These are phyloP conservation scores for Holacanthus passer DNA, from an alignment of 2,113 vertebrate species.

Conservation along the genomic window DNA sequence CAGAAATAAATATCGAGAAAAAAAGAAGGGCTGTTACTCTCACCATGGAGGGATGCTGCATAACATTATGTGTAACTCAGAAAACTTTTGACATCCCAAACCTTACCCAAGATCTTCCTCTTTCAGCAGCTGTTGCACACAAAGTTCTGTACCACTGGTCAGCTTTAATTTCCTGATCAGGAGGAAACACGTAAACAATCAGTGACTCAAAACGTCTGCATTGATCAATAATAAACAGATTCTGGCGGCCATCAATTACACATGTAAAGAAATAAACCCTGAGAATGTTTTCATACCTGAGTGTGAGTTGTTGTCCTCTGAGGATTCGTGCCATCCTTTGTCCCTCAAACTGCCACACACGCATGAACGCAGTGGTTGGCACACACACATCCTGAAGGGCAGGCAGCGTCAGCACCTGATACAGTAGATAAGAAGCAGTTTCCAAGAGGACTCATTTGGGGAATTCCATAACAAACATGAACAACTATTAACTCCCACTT, in stretches of 20 bases:
- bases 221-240: not conserved
- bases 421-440: too few relatives aligned
- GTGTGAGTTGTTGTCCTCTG: constrained; percentile 81
- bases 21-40: not conserved
- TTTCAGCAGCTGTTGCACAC: constrained; percentile 88
- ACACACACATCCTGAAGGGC: constrained; percentile 78
- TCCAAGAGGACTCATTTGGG: too few relatives aligned
- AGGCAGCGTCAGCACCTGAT: constrained; percentile 87
- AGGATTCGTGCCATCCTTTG: constrained; percentile 83
- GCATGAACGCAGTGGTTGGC: constrained; percentile 86
- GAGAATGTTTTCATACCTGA: constrained; percentile 79
- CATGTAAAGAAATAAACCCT: not conserved
- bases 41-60: not conserved
- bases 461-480: too few relatives aligned
- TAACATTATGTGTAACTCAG: not conserved
- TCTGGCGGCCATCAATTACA: not conserved
- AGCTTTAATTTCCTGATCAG: constrained; percentile 83
- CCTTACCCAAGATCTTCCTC: constrained; percentile 91
- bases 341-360: constrained; percentile 91
- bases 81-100: not conserved
- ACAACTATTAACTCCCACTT: not conserved
- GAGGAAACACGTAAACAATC: not conserved
- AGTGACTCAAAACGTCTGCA: not conserved
- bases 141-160: constrained; percentile 83
- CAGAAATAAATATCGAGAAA: not conserved